phyloP scores from a whole-genome alignment of 2,113 vertebrate species.

The Pterocles orientalis region DNA sequence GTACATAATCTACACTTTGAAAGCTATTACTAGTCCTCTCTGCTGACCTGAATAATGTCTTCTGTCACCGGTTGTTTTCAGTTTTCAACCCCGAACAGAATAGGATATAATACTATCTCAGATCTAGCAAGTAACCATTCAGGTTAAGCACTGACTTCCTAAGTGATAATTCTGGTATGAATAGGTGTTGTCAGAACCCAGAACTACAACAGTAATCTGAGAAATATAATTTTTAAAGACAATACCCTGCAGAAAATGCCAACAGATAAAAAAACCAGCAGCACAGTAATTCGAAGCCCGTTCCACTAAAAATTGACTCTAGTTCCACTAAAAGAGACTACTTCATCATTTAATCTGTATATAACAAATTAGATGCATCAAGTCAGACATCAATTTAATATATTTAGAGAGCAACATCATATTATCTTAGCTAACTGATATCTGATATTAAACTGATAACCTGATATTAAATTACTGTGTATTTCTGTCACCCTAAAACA shows the following conservation, averaged over 20 bases:
- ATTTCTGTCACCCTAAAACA: slow-evolving; percentile 33
- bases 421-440: slow-evolving; percentile 48
- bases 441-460: background rate
- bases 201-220: background rate
- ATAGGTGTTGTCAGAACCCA: background rate
- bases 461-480: background rate
- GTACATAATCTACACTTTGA: background rate
- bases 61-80: background rate
- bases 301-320: background rate
- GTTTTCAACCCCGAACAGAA: background rate
- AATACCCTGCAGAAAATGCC: background rate
- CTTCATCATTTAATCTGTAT: slow-evolving; percentile 21
- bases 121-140: background rate
- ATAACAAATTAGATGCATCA: slow-evolving; percentile 25
- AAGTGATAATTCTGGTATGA: background rate
- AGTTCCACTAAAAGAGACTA: background rate
- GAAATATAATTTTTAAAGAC: background rate
- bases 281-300: background rate
- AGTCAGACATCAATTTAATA: slow-evolving; percentile 52
- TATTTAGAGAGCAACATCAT: slow-evolving; percentile 33
- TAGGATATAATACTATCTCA: background rate
- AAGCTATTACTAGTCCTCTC: background rate
- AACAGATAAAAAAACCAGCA: background rate
- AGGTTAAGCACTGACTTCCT: background rate
- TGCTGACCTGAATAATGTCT: background rate